A percentile compares a stretch with the other conserved stretches of the same genome.
Conservation (phyloP, 1,140 invertebrate genomes). For the Amphibalanus amphitrite region DNA sequence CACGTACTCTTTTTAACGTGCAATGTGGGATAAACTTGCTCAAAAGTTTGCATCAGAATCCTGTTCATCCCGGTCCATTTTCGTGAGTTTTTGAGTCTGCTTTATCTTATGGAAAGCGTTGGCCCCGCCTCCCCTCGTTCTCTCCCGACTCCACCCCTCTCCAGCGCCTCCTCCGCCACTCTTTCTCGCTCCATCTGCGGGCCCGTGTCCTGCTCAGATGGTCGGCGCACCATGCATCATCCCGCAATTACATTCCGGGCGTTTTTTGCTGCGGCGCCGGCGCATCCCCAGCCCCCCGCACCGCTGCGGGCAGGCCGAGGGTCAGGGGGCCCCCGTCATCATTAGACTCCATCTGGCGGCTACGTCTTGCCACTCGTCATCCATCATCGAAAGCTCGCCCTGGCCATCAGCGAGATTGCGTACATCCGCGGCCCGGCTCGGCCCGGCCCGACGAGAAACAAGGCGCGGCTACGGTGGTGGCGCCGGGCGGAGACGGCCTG, state of each 20-base stretch:
- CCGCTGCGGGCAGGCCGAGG: too few species aligned
- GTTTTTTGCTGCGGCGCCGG: neutral
- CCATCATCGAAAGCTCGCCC: neutral
- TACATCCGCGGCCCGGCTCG: neutral
- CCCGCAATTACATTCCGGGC: neutral
- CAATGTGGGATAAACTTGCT: too few species aligned
- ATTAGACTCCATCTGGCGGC: neutral
- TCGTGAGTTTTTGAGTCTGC: too few species aligned
- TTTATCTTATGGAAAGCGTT: too few species aligned
- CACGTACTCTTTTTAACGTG: too few species aligned
- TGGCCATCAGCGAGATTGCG: neutral
- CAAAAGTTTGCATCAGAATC: too few species aligned
- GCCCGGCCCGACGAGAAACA: neutral
- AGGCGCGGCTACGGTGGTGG: neutral
- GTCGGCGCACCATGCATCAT: neutral
- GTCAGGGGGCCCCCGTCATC: neutral
- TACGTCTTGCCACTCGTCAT: neutral
- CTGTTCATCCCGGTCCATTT: too few species aligned
- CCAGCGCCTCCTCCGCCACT: too few species aligned
- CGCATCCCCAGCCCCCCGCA: too few species aligned
- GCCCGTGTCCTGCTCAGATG: neutral
- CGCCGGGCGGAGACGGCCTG: neutral
- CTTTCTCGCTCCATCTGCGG: neutral
- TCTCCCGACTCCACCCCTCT: too few species aligned
- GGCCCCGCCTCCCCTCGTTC: too few species aligned